phyloP scores from a whole-genome alignment of 2,113 vertebrate genomes.

The Callaeas wilsoni region DNA sequence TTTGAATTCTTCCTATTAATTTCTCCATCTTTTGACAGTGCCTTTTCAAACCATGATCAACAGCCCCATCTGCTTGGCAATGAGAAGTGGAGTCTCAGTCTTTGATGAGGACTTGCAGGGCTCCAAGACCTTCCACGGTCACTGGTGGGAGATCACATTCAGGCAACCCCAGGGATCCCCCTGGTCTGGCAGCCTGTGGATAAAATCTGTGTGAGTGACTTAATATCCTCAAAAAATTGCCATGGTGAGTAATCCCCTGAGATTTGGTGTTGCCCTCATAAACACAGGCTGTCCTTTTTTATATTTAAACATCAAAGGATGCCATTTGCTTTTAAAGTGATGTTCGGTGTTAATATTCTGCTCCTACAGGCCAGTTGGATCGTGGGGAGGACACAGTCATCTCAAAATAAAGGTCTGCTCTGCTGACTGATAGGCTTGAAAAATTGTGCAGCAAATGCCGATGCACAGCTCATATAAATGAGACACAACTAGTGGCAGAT shows the following conservation, averaged over 20 bases:
- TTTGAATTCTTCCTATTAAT: not conserved
- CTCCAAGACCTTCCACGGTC: not conserved
- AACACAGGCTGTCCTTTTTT: not conserved
- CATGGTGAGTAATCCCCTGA: not conserved
- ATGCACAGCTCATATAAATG: not conserved
- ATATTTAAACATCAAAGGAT: not conserved
- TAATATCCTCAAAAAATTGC: not conserved
- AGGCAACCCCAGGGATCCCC: not conserved
- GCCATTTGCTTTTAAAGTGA: not conserved
- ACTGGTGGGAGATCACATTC: not conserved
- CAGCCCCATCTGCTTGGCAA: not conserved
- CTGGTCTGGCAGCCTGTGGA: not conserved
- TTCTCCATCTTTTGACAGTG: not conserved
- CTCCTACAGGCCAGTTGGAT: not conserved
- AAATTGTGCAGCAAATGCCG: not conserved
- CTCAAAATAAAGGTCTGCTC: not conserved
- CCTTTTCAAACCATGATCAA: not conserved
- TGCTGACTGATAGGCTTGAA: not conserved
- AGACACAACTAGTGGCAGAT: not conserved
- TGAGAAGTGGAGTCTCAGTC: not conserved
- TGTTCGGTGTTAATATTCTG: not conserved
- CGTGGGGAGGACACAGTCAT: not conserved
- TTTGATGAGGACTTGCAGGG: not conserved
- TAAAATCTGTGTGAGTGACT: not conserved
- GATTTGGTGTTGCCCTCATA: not conserved